These are phyloP conservation scores for Zhengitettix transpicula DNA, from an alignment of 2,888 invertebrate species.

Conservation along the genomic window DNA sequence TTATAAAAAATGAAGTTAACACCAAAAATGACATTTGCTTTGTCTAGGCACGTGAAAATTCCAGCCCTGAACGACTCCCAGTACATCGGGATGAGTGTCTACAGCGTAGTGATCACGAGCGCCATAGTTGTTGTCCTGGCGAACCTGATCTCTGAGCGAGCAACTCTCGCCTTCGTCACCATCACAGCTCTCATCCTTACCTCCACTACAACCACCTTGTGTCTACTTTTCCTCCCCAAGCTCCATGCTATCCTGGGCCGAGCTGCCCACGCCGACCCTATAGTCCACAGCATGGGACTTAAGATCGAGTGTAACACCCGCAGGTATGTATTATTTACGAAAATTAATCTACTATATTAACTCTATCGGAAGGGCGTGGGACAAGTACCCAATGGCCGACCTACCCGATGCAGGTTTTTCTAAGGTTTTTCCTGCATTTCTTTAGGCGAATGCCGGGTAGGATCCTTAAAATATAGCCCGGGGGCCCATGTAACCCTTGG, in stretches of 20 bases:
- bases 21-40: not conserved
- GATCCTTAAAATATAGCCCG: too few species aligned
- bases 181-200: slow-evolving; percentile 68
- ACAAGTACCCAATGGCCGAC: too few species aligned
- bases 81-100: slow-evolving; percentile 85
- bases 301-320: slow-evolving; percentile 79
- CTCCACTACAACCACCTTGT: slow-evolving; percentile 73
- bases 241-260: slow-evolving; percentile 47
- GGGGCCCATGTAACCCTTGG: too few species aligned
- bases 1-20: too few species aligned
- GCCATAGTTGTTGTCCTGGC: slow-evolving; percentile 75
- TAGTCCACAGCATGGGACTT: slow-evolving; percentile 76
- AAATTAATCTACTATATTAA: not conserved
- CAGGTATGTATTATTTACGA: slow-evolving; percentile 19
- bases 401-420: too few species aligned
- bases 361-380: too few species aligned
- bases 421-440: too few species aligned
- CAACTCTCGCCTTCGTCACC: slow-evolving; percentile 63
- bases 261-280: slow-evolving; percentile 44
- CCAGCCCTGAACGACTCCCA: slow-evolving; percentile 84
- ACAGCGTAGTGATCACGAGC: slow-evolving; percentile 78
- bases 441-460: too few species aligned
- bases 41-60: slow-evolving; percentile 65
- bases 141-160: slow-evolving; percentile 70
- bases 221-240: slow-evolving; percentile 76